Evolutionary conservation across 2,113 vertebrate species (phyloP).

Genomic region (Takifugu flavidus): DNA sequence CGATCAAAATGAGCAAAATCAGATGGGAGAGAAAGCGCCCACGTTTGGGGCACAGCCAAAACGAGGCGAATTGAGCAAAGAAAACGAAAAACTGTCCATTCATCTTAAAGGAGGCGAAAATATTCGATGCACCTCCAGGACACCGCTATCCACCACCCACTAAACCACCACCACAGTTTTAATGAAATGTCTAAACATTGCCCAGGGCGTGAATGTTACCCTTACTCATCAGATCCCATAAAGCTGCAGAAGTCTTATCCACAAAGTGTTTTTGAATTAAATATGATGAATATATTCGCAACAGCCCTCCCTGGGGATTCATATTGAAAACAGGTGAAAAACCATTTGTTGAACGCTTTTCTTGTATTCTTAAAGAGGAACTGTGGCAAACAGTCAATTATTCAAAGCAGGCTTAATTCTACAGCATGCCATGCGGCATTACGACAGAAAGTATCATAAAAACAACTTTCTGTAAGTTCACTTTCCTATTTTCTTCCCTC

Average conservation of each 20-base stretch:
- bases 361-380: slow-evolving; percentile 9
- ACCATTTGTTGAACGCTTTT: slow-evolving; percentile 33
- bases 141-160: no score
- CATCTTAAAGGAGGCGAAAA: no score
- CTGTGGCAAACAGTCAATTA: slow-evolving; percentile 12
- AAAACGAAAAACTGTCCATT: no score
- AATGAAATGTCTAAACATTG: slow-evolving; percentile 70
- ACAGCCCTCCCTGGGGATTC: slow-evolving; percentile 40
- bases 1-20: no score
- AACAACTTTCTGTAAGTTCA: slow-evolving; percentile 1
- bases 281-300: slow-evolving; percentile 53
- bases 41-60: no score
- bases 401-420: slow-evolving; percentile 13
- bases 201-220: slow-evolving; percentile 49
- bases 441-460: neutral
- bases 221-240: slow-evolving; percentile 34
- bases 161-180: slow-evolving; percentile 45
- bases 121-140: no score
- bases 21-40: no score
- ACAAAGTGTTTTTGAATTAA: slow-evolving; percentile 14
- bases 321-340: slow-evolving; percentile 32
- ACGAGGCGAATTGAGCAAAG: no score
- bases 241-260: slow-evolving; percentile 22
- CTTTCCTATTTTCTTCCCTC: slow-evolving; percentile 2
- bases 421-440: neutral